Evolutionary conservation across 30 jellyfish, hydroid and myxozoan genomes (phyloP), one percentile per base, ranked within the genome.

Genomic region (Catostylus mosaicus): DNA sequence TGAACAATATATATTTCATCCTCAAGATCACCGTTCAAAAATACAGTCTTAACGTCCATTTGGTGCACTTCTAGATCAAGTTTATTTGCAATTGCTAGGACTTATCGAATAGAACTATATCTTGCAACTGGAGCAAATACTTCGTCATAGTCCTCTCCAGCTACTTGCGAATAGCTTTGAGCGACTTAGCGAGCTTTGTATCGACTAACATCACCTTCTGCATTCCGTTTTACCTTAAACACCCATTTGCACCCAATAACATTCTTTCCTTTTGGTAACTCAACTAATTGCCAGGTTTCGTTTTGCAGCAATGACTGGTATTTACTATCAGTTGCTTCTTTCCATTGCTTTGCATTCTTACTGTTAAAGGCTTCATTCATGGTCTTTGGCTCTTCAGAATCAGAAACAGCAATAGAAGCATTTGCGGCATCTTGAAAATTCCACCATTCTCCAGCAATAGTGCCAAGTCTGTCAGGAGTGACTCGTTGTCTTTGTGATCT

Each of bases 1-100:
- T 87, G 96, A 71, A 56, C 75, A 88, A 87, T 67, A 79, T 65
- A 87, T 8, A 87, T 87, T 33, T 87, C 96, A 32, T 67, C 19
- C 30, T 87, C 96, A 1, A 87, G 52, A 10, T 77, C 78, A 31
- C 88, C 88, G 30, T 77, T 61, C 14, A 77, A 43, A 45, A 59
- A 59, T 32, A 78, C 78, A 16, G 88, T 77, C 48, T 77, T 38
- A 30, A 77, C 78, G 78, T 77, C 88, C 77, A 77, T 77, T 60
- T 77, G 88, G 6, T 77, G 88, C 29, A 77, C 14, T 60, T 77
- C 88, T 16, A 77, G 47, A 60, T 77, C 77, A 14, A 77, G 48
- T 16, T 32, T 51, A 38, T 57, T 23, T 77, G 78, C 79, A 26
- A 77, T 31, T 11, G 78, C 88, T 32, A 77, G 78, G 30, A 57